Percentiles rank a stretch among this genome's conserved stretches.
These are phyloP conservation scores for Gopherus evgoodei DNA, from an alignment of 2,113 vertebrate genomes.

Conservation along the genomic window DNA sequence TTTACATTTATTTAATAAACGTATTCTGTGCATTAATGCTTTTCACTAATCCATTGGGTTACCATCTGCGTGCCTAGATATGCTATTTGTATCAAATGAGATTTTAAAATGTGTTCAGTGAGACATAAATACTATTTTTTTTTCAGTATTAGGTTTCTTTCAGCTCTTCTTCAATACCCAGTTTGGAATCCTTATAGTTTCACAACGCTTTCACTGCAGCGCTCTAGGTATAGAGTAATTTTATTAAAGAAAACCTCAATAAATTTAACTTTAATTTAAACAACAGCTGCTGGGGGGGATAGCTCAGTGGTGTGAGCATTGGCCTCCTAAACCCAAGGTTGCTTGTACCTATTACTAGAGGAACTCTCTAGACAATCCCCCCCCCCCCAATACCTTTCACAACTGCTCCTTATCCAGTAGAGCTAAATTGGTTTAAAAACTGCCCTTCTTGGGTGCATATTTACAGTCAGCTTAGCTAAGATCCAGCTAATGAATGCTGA, in stretches of 20 bases:
- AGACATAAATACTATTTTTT: slow-evolving; percentile 21
- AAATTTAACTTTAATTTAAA: slow-evolving; percentile 51
- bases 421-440: not conserved
- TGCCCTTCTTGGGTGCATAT: not conserved
- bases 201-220: not conserved
- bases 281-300: not conserved
- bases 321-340: too few relatives aligned
- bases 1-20: slow-evolving; percentile 42
- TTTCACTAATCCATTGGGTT: slow-evolving; percentile 11
- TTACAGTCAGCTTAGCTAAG: not conserved
- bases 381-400: not conserved
- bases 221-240: slow-evolving; percentile 36
- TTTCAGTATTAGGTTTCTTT: slow-evolving; percentile 14
- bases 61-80: not conserved
- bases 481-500: not conserved
- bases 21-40: not conserved
- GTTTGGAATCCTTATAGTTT: slow-evolving; percentile 40
- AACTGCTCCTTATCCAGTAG: not conserved
- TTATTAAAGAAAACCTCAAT: slow-evolving; percentile 1
- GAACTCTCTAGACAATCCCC: not conserved
- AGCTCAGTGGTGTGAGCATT: too few relatives aligned
- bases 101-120: not conserved
- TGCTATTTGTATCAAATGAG: slow-evolving; percentile 4
- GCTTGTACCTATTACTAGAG: slow-evolving; percentile 1
- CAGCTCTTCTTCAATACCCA: slow-evolving; percentile 25